A percentile compares a stretch with the other conserved stretches of the same genome.
Evolutionary conservation across 2,888 invertebrate species (phyloP).

Genomic region (Chrysodeixis includens): DNA sequence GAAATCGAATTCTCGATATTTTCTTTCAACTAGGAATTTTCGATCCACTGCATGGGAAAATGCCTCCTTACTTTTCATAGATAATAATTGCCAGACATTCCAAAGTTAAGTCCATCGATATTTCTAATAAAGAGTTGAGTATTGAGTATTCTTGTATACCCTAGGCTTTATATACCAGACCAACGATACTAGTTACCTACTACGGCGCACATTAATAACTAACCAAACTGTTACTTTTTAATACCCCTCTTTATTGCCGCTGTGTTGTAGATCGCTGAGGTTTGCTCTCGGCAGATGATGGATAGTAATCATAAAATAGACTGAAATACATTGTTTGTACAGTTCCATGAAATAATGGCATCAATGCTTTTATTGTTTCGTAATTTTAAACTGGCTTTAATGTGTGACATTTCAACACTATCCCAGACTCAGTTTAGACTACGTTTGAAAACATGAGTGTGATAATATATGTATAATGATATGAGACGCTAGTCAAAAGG

Average conservation of each 20-base stretch:
- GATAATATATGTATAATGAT: too few species aligned
- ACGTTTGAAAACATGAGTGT: not conserved
- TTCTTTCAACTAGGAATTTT: too few species aligned
- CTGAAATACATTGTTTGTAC: not conserved
- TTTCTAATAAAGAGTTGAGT: too few species aligned
- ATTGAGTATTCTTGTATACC: not conserved
- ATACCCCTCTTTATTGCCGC: constrained; percentile 36
- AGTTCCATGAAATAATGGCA: not conserved
- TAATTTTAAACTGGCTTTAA: not conserved
- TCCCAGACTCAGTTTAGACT: not conserved
- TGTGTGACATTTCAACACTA: not conserved
- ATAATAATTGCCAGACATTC: too few species aligned
- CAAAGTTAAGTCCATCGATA: too few species aligned
- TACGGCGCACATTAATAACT: constrained; percentile 43
- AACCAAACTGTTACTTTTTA: constrained; percentile 49
- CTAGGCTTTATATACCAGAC: not conserved
- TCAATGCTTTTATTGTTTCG: constrained; percentile 1
- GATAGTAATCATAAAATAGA: constrained; percentile 16
- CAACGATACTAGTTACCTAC: constrained; percentile 20
- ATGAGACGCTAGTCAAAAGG: not conserved
- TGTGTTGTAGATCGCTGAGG: constrained; percentile 28
- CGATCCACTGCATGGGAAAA: too few species aligned
- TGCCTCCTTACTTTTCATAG: too few species aligned
- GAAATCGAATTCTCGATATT: too few species aligned
- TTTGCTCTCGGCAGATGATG: constrained; percentile 20